Percentiles rank a stretch among this genome's conserved stretches.
Evolutionary conservation across 2,888 invertebrate genomes (phyloP).

Genomic region (Meloe dianella): DNA sequence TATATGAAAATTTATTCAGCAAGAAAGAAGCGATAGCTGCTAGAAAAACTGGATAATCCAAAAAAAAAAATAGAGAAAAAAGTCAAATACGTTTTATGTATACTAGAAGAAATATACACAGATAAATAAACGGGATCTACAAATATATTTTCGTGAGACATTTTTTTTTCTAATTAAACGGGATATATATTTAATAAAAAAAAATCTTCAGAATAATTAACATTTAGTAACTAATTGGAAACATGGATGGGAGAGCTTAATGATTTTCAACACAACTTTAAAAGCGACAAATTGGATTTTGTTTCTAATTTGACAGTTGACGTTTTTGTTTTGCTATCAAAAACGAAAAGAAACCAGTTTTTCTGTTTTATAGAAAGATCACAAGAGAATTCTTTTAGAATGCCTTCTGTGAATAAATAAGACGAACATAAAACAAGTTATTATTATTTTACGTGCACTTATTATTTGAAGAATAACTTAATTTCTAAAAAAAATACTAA

Average conservation of each 20-base stretch:
- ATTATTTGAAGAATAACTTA: too few species aligned
- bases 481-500: too few species aligned
- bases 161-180: too few species aligned
- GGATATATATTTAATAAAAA: too few species aligned
- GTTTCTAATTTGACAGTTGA: background rate
- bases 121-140: background rate
- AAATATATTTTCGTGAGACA: too few species aligned
- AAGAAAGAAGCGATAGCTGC: slow-evolving; percentile 8
- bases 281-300: background rate
- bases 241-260: background rate
- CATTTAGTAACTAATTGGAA: background rate
- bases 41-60: slow-evolving; percentile 12
- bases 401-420: background rate
- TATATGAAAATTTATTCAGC: slow-evolving; percentile 32
- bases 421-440: background rate
- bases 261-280: background rate
- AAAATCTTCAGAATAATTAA: background rate
- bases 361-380: background rate
- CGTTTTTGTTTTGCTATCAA: background rate
- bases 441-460: background rate
- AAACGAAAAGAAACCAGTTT: background rate
- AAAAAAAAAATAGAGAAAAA: too few species aligned
- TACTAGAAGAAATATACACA: background rate
- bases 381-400: background rate
- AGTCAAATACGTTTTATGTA: slow-evolving; percentile 17